Conservation (phyloP, 1,140 invertebrate genomes). For the Pseudobourletiella spinata region DNA sequence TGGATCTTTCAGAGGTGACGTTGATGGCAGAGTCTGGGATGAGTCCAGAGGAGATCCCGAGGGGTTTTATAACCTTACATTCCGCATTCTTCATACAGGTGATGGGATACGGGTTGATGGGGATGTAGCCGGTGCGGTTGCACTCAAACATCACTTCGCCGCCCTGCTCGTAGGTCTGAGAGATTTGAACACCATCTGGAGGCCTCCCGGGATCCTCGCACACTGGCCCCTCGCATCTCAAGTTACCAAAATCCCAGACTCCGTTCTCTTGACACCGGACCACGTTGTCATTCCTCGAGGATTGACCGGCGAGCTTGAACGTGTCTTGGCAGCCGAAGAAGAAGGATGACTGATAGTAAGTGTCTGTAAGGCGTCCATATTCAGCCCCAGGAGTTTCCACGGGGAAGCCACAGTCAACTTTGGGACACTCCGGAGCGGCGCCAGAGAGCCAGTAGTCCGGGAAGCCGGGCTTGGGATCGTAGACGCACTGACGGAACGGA, state of each 20-base stretch:
- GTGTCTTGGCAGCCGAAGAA: constrained; percentile 95
- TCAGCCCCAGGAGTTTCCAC: constrained; percentile 82
- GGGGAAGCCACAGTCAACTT: constrained; percentile 77
- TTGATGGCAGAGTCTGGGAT: constrained; percentile 95
- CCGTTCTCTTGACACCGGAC: constrained; percentile 83
- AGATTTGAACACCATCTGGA: constrained; percentile 76
- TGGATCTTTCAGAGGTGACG: constrained; percentile 82
- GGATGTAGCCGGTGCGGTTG: constrained; percentile 80
- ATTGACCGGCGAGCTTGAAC: constrained; percentile 87
- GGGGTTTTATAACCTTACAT: constrained; percentile 82
- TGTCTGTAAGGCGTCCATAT: constrained; percentile 78
- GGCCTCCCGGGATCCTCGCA: constrained; percentile 91
- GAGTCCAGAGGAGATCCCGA: constrained; percentile 79
- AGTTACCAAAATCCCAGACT: constrained; percentile 93
- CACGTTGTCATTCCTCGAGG: constrained; percentile 78
- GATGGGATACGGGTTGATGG: constrained; percentile 82
- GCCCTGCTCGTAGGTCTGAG: constrained; percentile 83
- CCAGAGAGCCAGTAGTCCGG: constrained; percentile 48
- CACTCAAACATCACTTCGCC: constrained; percentile 85
- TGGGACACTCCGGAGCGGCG: constrained; percentile 69
- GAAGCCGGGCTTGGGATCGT: constrained; percentile 70
- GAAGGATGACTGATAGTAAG: constrained; percentile 82
- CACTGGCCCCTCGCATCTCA: constrained; percentile 89
- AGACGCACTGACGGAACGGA: constrained; percentile 84
- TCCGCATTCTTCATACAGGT: constrained; percentile 84